phyloP scores from a whole-genome alignment of 1,140 invertebrate genomes.

The Drosophila bipectinata region DNA sequence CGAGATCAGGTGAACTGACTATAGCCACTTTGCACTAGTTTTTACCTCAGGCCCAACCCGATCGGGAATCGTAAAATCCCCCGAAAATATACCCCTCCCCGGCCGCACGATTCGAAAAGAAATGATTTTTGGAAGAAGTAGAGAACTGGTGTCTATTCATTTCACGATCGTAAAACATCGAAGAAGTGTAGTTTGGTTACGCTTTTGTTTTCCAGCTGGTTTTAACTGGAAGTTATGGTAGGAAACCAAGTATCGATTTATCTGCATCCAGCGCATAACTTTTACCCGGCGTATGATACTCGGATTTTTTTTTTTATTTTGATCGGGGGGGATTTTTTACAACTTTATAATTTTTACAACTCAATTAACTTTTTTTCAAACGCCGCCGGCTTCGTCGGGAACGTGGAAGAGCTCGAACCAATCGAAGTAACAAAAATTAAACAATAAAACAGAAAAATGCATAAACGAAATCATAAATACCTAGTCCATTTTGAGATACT shows the following conservation, averaged over 20 bases:
- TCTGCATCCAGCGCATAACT: constrained; percentile 45
- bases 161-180: constrained; percentile 65
- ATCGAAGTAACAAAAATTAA: constrained; percentile 69
- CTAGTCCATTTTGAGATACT: constrained; percentile 60
- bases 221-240: constrained; percentile 66
- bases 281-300: constrained; percentile 46
- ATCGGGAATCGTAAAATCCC: constrained; percentile 55
- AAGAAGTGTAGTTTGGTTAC: constrained; percentile 61
- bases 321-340: constrained; percentile 53
- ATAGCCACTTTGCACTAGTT: constrained; percentile 50
- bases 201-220: constrained; percentile 68
- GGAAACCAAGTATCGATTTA: constrained; percentile 42
- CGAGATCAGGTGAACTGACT: constrained; percentile 29
- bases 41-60: constrained; percentile 5
- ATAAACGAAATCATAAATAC: constrained; percentile 82
- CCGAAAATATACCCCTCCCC: constrained; percentile 42
- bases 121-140: constrained; percentile 27
- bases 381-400: constrained; percentile 40
- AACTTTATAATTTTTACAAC: constrained; percentile 83
- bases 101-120: constrained; percentile 3
- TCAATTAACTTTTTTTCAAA: constrained; percentile 79
- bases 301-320: constrained; percentile 13
- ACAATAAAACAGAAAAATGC: constrained; percentile 77
- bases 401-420: constrained; percentile 26
- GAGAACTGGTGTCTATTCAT: constrained; percentile 65